These are phyloP conservation scores for Calephelis perditalis DNA, from an alignment of 2,888 invertebrate genomes.

Conservation along the genomic window DNA sequence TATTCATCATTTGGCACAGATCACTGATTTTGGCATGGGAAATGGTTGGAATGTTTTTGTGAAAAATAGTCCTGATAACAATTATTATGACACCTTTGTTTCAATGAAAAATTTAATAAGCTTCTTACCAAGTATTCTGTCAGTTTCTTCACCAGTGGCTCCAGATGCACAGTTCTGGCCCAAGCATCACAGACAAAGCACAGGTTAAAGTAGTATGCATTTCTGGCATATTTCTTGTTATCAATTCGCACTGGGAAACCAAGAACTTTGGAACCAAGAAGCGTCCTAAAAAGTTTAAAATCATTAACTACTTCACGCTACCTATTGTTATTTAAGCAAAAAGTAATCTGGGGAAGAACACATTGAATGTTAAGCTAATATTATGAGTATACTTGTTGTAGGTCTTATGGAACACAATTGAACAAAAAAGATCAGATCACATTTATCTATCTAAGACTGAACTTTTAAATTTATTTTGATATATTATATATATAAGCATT, in stretches of 20 bases:
- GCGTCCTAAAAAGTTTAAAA: conserved; percentile 71
- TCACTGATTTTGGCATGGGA: too few species aligned
- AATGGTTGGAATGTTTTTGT: neutral
- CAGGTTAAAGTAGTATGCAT: conserved; percentile 90
- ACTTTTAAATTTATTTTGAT: too few species aligned
- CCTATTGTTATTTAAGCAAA: too few species aligned
- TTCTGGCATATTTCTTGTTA: conserved; percentile 87
- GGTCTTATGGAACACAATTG: too few species aligned
- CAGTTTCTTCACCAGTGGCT: conserved; percentile 88
- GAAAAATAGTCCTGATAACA: conserved; percentile 1
- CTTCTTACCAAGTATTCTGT: conserved; percentile 85
- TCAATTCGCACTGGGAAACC: conserved; percentile 89
- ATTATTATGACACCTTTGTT: neutral
- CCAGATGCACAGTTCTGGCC: conserved; percentile 87
- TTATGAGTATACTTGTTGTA: too few species aligned
- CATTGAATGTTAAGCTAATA: too few species aligned
- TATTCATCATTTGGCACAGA: too few species aligned
- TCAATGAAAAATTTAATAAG: neutral
- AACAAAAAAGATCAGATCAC: too few species aligned
- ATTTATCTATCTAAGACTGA: too few species aligned
- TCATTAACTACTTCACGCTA: too few species aligned
- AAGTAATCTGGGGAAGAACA: too few species aligned
- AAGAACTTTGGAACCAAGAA: conserved; percentile 85
- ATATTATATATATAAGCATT: too few species aligned
- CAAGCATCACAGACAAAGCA: conserved; percentile 89